Evolutionary conservation across 2,888 invertebrate species (phyloP), one percentile per base, ranked within the genome.

Genomic region (Actias luna): DNA sequence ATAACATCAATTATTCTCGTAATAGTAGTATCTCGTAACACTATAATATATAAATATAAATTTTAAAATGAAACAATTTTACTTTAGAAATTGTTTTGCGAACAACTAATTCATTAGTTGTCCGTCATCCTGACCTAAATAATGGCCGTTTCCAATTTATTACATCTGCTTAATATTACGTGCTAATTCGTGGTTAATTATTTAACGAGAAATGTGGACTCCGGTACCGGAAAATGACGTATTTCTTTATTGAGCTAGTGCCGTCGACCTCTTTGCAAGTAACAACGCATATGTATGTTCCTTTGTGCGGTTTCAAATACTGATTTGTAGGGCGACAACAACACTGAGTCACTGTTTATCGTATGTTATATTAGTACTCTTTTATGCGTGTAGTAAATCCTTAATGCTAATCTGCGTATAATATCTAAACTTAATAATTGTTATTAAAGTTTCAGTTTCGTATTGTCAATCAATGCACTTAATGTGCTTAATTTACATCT

Each of bases 331-430:
- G 83, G 78, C 80, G 85, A 70, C 77, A 74, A 67, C 76, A 78
- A 80, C 76, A 77, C 74, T 90, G 91, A 91, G 70, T 90, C 89
- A 89, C 64, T 29, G 73, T 67, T 72, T 88, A 89, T 90, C 84
- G 73, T 81, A 75, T 83, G 82, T 79, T 78, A 72, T 73, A 73
- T 78, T 78, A 76, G 74, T 75, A 10, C 31, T 35, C 52, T 10
- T 35, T 27, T 22, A 22, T 46, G 29, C 18, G 1, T 33, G 33
- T 8, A 33, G n/a, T n/a, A n/a, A n/a, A n/a, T n/a, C n/a, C n/a
- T n/a, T n/a, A n/a, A n/a, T n/a, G n/a, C n/a, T n/a, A n/a, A n/a
- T n/a, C n/a, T n/a, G n/a, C n/a, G n/a, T n/a, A n/a, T n/a, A n/a
- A n/a, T n/a, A n/a, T n/a, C n/a, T n/a, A n/a, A n/a, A n/a, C n/a